Conservation (phyloP, 1,140 invertebrate species). For the Samia ricini region DNA sequence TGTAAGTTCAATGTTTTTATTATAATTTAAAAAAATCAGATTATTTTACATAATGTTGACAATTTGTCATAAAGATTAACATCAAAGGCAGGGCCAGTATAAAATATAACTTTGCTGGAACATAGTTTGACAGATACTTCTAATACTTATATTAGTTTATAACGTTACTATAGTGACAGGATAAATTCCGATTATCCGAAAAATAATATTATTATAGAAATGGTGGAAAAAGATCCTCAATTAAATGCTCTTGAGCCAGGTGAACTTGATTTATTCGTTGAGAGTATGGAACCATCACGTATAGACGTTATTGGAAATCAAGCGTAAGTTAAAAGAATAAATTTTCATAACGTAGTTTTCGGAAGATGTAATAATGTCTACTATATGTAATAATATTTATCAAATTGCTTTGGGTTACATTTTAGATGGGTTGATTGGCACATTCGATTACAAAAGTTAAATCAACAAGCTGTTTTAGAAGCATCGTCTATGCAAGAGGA, state of each 20-base stretch:
- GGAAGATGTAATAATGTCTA: too few relatives aligned
- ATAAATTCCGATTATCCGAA: neutral
- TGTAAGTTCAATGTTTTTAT: too few relatives aligned
- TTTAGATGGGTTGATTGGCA: constrained; percentile 87
- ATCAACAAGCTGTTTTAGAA: constrained; percentile 88
- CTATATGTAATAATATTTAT: too few relatives aligned
- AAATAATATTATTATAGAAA: constrained; percentile 21
- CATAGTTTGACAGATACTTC: too few relatives aligned
- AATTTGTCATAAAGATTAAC: too few relatives aligned
- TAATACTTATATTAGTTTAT: neutral
- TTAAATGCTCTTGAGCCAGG: constrained; percentile 61
- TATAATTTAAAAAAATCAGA: too few relatives aligned
- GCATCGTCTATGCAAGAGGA: constrained; percentile 83
- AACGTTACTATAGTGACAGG: neutral
- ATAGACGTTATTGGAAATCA: constrained; percentile 65
- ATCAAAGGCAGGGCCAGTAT: too few relatives aligned
- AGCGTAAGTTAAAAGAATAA: constrained; percentile 44
- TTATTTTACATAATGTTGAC: too few relatives aligned
- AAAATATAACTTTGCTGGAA: too few relatives aligned
- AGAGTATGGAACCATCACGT: constrained; percentile 58
- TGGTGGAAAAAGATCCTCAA: constrained; percentile 60
- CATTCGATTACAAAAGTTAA: constrained; percentile 86
- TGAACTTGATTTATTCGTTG: constrained; percentile 68
- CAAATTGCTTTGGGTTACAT: constrained; percentile 15
- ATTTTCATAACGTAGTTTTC: neutral